Base-by-base conservation (phyloP, 2,113 vertebrate genomes). In the Stigmatopora argus region DNA sequence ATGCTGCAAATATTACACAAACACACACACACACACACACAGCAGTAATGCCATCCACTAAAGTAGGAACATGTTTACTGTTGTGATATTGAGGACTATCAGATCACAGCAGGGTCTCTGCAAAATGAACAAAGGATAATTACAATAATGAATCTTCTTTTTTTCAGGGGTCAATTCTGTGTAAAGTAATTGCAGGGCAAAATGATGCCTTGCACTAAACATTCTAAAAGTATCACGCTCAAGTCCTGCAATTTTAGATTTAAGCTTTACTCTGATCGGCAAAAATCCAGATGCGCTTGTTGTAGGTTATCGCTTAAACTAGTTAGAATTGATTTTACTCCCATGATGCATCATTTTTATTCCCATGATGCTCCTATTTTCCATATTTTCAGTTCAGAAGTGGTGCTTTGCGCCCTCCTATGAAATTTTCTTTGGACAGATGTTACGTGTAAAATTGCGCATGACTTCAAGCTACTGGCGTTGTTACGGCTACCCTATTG, bases 181-280 rank as follows among this genome's bases (percentile, higher is more conserved):
- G 57, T 59, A 84, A 79, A 85, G 82, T 68, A 73, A 82, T 78
- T 70, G 80, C 80, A 86, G 79, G 70, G 77, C 79, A 72, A 78
- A 77, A 75, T 45, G 7, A 41, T 74, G 48, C 62, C 63, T 48
- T 67, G 64, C 76, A 79, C 73, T 67, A 66, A 69, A 61, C 75
- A 79, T 81, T 85, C 65, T 79, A 66, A 56, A 72, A 52, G 75
- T 69, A 85, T 83, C 72, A 69, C 17, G 62, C 65, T 73, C 73
- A 83, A 71, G 67, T 84, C 65, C 74, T 73, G 67, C 62, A 72
- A 82, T 79, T 86, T 74, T 72, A 31, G 62, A 79, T 12, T 45
- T 70, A 78, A 60, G 62, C 78, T 63, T 65, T 46, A 65, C 73
- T 77, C 57, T 70, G 19, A 64, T 23, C 68, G 66, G 65, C 56